A percentile compares a stretch with the other conserved stretches of the same genome.
phyloP scores from a whole-genome alignment of 2,888 invertebrate genomes.

The Rhingia campestris region DNA sequence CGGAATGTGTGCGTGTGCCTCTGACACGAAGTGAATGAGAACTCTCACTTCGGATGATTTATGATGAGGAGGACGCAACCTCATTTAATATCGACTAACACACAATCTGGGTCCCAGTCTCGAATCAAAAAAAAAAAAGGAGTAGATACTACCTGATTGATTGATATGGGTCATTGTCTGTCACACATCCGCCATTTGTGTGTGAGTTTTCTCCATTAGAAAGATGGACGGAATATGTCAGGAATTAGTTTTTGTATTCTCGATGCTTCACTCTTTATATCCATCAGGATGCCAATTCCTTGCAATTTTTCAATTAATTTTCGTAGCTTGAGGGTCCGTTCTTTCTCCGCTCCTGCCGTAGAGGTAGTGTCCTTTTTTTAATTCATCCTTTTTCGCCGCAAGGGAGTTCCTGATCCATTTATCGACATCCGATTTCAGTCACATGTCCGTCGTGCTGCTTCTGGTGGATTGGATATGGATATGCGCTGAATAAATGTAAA shows the following conservation, averaged over 20 bases:
- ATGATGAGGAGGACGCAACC: conserved; percentile 1
- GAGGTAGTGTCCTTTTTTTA: background rate
- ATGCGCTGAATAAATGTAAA: conserved; percentile 12
- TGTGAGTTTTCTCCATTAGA: background rate
- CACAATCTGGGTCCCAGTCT: background rate
- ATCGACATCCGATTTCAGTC: conserved; percentile 42
- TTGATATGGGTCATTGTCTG: too few relatives aligned
- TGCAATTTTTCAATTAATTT: conserved; percentile 50
- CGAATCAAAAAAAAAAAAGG: too few relatives aligned
- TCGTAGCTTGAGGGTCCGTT: background rate
- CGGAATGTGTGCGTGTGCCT: too few relatives aligned
- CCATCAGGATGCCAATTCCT: conserved; percentile 24
- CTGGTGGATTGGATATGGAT: background rate
- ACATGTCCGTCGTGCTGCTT: background rate
- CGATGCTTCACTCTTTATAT: background rate
- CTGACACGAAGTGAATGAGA: background rate
- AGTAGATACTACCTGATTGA: background rate
- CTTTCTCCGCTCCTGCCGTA: background rate
- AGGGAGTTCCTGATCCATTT: conserved; percentile 53
- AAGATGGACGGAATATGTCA: background rate
- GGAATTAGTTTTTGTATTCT: conserved; percentile 12
- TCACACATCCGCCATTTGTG: too few relatives aligned
- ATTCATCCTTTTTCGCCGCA: background rate
- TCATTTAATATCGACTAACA: conserved; percentile 1
- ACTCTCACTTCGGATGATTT: background rate